Percentiles rank a stretch among this genome's conserved stretches.
Evolutionary conservation across 92 coral and sea anemone species (phyloP).

Genomic region (Paramuricea clavata): DNA sequence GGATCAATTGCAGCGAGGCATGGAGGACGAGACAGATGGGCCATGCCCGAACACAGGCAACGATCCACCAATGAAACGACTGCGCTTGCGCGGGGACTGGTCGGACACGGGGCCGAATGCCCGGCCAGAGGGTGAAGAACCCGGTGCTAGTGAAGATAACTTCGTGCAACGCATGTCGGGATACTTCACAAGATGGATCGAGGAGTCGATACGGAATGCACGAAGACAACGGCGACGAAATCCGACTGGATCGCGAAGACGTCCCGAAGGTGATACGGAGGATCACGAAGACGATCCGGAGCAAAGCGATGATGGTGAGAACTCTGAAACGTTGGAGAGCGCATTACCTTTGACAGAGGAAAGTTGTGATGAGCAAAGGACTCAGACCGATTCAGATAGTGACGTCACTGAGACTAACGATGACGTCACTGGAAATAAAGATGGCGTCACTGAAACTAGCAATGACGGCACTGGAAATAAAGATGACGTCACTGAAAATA

Average conservation of each 20-base stretch:
- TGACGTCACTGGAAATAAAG: not conserved
- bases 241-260: not conserved
- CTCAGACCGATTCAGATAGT: not conserved
- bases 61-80: slow-evolving; percentile 86
- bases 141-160: slow-evolving; percentile 76
- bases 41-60: slow-evolving; percentile 60
- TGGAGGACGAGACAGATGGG: not conserved
- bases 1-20: not conserved
- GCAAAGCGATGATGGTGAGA: not conserved
- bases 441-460: not conserved
- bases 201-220: slow-evolving; percentile 90
- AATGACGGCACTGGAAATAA: not conserved
- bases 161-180: slow-evolving; percentile 98
- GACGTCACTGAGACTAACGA: too few species aligned
- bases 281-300: not conserved
- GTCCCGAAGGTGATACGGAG: not conserved
- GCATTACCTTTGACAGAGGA: not conserved
- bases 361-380: not conserved
- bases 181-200: slow-evolving; percentile 96
- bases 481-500: not conserved
- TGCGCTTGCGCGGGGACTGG: slow-evolving; percentile 99
- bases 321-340: not conserved
- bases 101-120: slow-evolving; percentile 99
- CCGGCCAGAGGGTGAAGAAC: slow-evolving; percentile 95
- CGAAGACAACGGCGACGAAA: slow-evolving; percentile 77